Evolutionary conservation across 2,888 invertebrate species (phyloP).

Genomic region (Conchocele bisecta): DNA sequence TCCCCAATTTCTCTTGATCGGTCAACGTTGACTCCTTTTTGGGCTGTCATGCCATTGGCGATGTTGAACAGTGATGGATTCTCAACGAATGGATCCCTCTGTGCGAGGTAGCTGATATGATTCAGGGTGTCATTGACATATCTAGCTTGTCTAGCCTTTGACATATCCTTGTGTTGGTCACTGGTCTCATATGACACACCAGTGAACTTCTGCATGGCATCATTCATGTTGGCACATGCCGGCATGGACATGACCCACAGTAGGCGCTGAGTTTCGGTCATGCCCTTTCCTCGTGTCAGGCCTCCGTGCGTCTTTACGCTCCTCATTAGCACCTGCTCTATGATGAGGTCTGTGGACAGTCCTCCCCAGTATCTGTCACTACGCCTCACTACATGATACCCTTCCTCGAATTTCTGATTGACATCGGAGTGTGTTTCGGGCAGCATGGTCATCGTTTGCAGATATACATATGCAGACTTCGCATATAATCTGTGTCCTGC

Average conservation of each 20-base stretch:
- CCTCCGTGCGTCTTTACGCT: conserved; percentile 59
- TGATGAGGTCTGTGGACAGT: conserved; percentile 43
- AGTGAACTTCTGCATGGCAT: conserved; percentile 48
- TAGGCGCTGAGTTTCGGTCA: conserved; percentile 37
- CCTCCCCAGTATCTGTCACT: conserved; percentile 46
- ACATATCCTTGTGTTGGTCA: conserved; percentile 37
- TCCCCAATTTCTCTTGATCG: conserved; percentile 19
- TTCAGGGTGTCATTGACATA: conserved; percentile 46
- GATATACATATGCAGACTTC: conserved; percentile 42
- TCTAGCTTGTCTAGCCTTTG: conserved; percentile 24
- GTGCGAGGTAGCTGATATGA: conserved; percentile 39
- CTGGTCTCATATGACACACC: conserved; percentile 18
- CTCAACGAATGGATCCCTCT: conserved; percentile 53
- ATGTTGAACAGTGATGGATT: conserved; percentile 55
- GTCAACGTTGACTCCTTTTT: conserved; percentile 31
- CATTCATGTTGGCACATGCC: conserved; percentile 42
- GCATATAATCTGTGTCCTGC: conserved; percentile 40
- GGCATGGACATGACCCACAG: conserved; percentile 53
- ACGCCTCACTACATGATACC: conserved; percentile 43
- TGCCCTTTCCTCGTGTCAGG: conserved; percentile 52
- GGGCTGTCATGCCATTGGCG: conserved; percentile 57
- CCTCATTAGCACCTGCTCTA: conserved; percentile 61
- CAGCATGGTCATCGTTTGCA: conserved; percentile 30
- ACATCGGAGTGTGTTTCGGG: conserved; percentile 30
- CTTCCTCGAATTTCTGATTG: conserved; percentile 26